Base-by-base conservation (phyloP, 2,113 vertebrate genomes). In the Prochilodus magdalenae region DNA sequence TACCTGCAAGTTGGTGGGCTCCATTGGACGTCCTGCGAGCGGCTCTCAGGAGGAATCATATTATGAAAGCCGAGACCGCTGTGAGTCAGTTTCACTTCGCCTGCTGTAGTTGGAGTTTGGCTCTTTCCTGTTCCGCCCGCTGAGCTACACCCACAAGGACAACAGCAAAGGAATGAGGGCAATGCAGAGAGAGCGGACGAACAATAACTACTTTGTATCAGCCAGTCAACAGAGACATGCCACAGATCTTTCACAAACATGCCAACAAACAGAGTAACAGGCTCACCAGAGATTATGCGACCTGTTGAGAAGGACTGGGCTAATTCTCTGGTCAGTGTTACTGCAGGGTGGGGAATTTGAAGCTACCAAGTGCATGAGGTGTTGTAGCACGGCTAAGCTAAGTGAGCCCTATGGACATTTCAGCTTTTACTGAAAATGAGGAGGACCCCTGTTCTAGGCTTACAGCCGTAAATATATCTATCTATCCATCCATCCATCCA, bases 1-100 rank as follows among this genome's bases (percentile, higher is more conserved):
- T 69, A 82, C 80, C 80, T 82, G 80, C 57, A 82, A 24, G 51
- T 82, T 82, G 3, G 80, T 75, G 24, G 51, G 73, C 51, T 82
- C 80, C 80, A 82, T 82, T 13, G 3, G 7, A 75, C 16, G 33
- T 8, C 20, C 20, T 1, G 60, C 1, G 44, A 69, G 6, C 29
- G 60, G 29, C 14, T 29, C 6, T 66, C 44, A n/a, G 57, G 47
- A 44, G 33, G 72, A 24, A 75, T 75, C 8, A 40, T 40, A 30
- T 22, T 20, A 69, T 40, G 36, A 14, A 40, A 27, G 14, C 36
- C 16, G 13, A 44, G 13, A 44, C 2, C 11, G 14, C 66, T 70
- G n/a, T 15, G 33, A 44, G 22, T 44, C 33, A 70, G 16, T 70
- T 70, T 24, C 66, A 60, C 11, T 24, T 60, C 57, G 24, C 13